phyloP scores from a whole-genome alignment of 2,113 vertebrate genomes.

The Percopsis transmontana region DNA sequence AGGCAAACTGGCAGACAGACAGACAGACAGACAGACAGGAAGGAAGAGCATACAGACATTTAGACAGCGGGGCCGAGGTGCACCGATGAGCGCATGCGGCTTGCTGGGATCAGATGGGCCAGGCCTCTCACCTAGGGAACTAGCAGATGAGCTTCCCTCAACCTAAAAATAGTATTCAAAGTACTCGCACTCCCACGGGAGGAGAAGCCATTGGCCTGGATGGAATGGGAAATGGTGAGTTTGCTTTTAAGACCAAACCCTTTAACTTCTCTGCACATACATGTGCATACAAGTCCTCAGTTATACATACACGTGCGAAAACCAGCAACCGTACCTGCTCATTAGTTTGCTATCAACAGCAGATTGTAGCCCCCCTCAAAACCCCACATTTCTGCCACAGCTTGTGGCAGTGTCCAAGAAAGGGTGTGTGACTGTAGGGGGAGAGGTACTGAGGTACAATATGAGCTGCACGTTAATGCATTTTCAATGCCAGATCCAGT shows the following conservation, averaged over 20 bases:
- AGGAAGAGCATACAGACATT: slow-evolving; percentile 6
- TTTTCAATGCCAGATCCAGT: too few species aligned
- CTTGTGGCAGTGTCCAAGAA: too few species aligned
- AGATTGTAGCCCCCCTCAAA: too few species aligned
- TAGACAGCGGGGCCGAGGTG: neutral
- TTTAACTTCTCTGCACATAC: slow-evolving; percentile 28
- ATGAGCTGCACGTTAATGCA: too few species aligned
- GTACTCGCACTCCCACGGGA: slow-evolving; percentile 54
- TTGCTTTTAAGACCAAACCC: slow-evolving; percentile 54
- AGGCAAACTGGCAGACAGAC: neutral
- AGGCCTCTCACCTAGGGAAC: slow-evolving; percentile 61
- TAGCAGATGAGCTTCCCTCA: slow-evolving; percentile 58
- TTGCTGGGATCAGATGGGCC: slow-evolving; percentile 58
- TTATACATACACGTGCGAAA: neutral
- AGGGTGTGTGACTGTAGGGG: too few species aligned
- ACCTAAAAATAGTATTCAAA: slow-evolving; percentile 70
- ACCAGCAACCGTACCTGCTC: too few species aligned
- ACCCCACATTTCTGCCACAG: too few species aligned
- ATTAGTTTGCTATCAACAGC: too few species aligned
- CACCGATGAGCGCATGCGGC: slow-evolving; percentile 20
- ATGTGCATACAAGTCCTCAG: slow-evolving; percentile 13
- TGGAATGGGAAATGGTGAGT: slow-evolving; percentile 48
- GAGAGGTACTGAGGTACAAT: too few species aligned
- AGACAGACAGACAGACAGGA: neutral
- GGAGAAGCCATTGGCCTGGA: slow-evolving; percentile 60